Conservation (phyloP, 1,140 invertebrate genomes). For the Aplysia californica region DNA sequence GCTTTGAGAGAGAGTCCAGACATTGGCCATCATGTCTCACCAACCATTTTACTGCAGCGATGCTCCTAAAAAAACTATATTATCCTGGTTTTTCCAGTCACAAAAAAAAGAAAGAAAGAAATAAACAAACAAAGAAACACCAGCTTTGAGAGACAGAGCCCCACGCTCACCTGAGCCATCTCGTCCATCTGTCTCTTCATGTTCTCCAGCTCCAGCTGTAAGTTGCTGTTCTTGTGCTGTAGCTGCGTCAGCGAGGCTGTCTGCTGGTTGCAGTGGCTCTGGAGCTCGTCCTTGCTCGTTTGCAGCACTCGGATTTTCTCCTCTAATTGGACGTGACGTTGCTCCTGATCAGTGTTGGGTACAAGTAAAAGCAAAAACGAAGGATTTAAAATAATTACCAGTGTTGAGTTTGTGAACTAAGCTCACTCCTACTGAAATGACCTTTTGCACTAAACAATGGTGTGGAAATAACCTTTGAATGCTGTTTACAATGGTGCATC, state of each 20-base stretch:
- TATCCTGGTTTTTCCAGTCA: no score
- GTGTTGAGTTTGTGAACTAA: background rate
- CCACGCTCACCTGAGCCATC: slow-evolving; percentile 47
- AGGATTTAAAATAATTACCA: background rate
- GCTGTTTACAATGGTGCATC: no score
- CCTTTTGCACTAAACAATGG: background rate
- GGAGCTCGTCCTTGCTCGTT: slow-evolving; percentile 58
- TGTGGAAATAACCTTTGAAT: no score
- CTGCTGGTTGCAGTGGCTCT: slow-evolving; percentile 58
- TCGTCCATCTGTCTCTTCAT: slow-evolving; percentile 56
- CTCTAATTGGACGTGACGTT: slow-evolving; percentile 56
- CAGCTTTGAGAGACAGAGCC: no score
- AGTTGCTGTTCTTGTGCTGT: slow-evolving; percentile 57
- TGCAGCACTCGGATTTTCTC: slow-evolving; percentile 59
- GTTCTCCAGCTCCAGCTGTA: slow-evolving; percentile 58
- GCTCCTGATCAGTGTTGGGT: slow-evolving; percentile 50
- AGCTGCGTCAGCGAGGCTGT: slow-evolving; percentile 49
- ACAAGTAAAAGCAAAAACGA: background rate
- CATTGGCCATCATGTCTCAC: no score
- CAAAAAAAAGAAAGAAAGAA: no score
- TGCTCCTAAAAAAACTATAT: no score
- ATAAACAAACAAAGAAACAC: no score
- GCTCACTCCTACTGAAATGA: background rate
- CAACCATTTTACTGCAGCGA: no score
- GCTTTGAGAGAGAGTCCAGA: no score